Conservation (phyloP, 2,113 vertebrate genomes). For the Herpetotheres cachinnans region DNA sequence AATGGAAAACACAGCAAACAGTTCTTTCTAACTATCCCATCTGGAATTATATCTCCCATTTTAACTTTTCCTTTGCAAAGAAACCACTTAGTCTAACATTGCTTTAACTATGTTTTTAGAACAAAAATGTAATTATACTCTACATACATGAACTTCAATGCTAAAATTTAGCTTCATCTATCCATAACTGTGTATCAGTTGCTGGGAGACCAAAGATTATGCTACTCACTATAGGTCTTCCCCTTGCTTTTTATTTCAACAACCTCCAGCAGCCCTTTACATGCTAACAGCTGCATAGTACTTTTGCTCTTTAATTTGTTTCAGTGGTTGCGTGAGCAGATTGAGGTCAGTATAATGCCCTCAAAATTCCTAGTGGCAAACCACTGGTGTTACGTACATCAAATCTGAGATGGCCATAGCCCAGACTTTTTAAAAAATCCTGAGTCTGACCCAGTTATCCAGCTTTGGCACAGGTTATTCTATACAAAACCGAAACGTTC, state of each 20-base stretch:
- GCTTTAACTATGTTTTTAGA: not conserved
- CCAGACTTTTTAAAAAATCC: not conserved
- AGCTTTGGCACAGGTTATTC: not conserved
- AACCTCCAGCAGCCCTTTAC: not conserved
- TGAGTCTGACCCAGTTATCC: not conserved
- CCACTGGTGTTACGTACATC: not conserved
- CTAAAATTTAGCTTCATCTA: not conserved
- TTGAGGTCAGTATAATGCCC: conserved; percentile 22
- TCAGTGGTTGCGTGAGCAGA: conserved; percentile 3
- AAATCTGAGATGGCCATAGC: not conserved
- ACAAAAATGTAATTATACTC: conserved; percentile 20
- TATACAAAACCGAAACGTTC: not conserved
- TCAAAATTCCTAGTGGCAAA: not conserved
- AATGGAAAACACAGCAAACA: not conserved
- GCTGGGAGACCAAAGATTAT: not conserved
- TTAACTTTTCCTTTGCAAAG: conserved; percentile 25
- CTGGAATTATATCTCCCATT: conserved; percentile 14
- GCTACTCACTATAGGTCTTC: not conserved
- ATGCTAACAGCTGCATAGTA: not conserved
- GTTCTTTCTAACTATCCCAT: not conserved
- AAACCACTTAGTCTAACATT: not conserved
- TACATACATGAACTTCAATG: not conserved
- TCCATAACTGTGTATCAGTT: not conserved
- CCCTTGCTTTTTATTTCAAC: not conserved
- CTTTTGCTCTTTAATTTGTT: conserved; percentile 17